These are phyloP conservation scores for Galleria mellonella DNA, from an alignment of 1,140 invertebrate genomes.

Conservation along the genomic window DNA sequence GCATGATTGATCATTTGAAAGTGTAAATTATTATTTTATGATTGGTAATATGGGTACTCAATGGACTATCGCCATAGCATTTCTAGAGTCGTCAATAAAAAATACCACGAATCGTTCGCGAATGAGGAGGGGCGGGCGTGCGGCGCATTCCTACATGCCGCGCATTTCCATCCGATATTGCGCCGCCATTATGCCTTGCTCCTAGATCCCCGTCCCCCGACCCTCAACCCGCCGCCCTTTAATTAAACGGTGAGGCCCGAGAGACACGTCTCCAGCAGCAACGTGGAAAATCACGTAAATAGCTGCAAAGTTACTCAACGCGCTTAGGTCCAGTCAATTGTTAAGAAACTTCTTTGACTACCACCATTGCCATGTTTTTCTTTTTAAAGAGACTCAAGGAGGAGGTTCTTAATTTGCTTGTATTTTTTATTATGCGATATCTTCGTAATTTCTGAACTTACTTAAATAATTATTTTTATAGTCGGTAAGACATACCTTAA, in stretches of 20 bases:
- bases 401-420: no score
- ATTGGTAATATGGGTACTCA: conserved; percentile 21
- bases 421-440: no score
- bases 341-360: conserved; percentile 18
- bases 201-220: conserved; percentile 34
- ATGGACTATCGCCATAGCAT: conserved; percentile 49
- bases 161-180: conserved; percentile 74
- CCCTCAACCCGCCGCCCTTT: conserved; percentile 59
- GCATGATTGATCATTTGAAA: neutral
- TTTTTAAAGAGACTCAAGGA: no score
- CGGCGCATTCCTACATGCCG: conserved; percentile 72
- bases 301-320: conserved; percentile 47
- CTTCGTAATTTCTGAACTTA: no score
- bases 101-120: conserved; percentile 69
- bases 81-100: conserved; percentile 71
- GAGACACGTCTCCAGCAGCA: conserved; percentile 61
- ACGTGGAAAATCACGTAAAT: conserved; percentile 67
- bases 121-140: conserved; percentile 57
- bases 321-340: conserved; percentile 18
- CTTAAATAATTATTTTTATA: no score
- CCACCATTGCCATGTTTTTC: neutral
- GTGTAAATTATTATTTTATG: conserved; percentile 6
- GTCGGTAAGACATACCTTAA: no score
- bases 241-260: conserved; percentile 71
- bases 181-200: conserved; percentile 69